phyloP scores from a whole-genome alignment of 1,140 invertebrate species.

The Zaprionus inermis region DNA sequence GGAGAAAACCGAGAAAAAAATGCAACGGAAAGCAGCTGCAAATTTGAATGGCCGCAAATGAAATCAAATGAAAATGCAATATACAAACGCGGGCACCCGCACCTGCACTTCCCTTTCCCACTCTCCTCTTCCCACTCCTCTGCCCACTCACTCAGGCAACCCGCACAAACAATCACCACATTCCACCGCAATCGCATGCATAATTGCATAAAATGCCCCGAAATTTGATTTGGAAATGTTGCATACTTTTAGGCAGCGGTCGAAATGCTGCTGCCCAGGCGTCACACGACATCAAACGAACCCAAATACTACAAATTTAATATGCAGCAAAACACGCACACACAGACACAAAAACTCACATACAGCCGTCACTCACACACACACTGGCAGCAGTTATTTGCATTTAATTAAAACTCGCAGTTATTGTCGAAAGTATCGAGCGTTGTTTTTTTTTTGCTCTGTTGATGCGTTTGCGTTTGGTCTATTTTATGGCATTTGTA shows the following conservation, averaged over 20 bases:
- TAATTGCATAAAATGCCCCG: constrained; percentile 77
- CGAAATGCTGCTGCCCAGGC: constrained; percentile 51
- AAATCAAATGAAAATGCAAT: constrained; percentile 59
- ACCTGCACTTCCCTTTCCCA: background rate
- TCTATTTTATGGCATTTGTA: constrained; percentile 67
- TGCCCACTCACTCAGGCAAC: background rate
- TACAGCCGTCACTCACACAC: constrained; percentile 13
- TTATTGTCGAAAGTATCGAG: constrained; percentile 72
- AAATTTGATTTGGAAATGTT: constrained; percentile 77
- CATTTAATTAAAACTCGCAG: constrained; percentile 79
- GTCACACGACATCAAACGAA: constrained; percentile 60
- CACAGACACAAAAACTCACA: constrained; percentile 13
- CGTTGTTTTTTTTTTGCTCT: constrained; percentile 24
- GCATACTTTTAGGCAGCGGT: constrained; percentile 56
- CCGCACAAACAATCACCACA: constrained; percentile 22
- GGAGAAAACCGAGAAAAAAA: constrained; percentile 23
- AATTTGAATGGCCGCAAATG: constrained; percentile 51
- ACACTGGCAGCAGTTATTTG: constrained; percentile 58
- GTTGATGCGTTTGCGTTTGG: constrained; percentile 21
- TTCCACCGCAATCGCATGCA: constrained; percentile 71
- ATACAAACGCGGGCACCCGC: background rate
- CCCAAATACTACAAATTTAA: constrained; percentile 72
- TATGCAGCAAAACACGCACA: constrained; percentile 59
- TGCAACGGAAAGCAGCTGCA: constrained; percentile 21
- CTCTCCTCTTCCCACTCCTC: no score